Evolutionary conservation across 2,888 invertebrate species (phyloP), one percentile per base, ranked within the genome.

Genomic region (Philhelius pedissequus): DNA sequence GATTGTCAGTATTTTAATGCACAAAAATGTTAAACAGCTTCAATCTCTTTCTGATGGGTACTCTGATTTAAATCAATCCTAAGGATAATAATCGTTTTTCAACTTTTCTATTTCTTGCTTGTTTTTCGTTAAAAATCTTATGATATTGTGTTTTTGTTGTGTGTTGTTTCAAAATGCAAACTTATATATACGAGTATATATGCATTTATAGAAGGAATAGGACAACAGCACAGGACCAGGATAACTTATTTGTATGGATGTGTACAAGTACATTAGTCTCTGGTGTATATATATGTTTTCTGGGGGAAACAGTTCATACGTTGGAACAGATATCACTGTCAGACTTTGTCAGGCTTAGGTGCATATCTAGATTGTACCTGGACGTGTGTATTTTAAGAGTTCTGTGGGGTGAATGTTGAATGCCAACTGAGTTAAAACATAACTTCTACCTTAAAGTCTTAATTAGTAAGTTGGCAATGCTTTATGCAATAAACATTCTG

Each of bases 21-120:
- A 50, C 48, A 43, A 50, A 74, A 75, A 62, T 69, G 54, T 62
- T 54, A 75, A 75, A 30, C 75, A 80, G 32, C 60, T 66, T 54
- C 64, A 13, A 30, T 56, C 48, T 56, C 56, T 73, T 35, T 20
- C 35, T 56, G 56, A 56, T 73, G 25, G 20, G 43, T 32, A 52
- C n/a, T 18, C 38, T 48, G 62, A 75, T 62, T 54, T 62, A 69
- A 75, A 69, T 75, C 62, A 48, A 68, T 43, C 40, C 60, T 25
- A n/a, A 45, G 62, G 48, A 56, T 56, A 20, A 22, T 54, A 62
- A 56, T 40, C 56, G 64, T 52, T 73, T 58, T 30, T 58, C 40
- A 13, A 5, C 0, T 2, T 27, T 27, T 20, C n/a, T 13, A 6
- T 35, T 2, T 54, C 32, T 35, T 7, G 4, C 32, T 32, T 35